Base-by-base conservation (phyloP, 2,888 invertebrate genomes). In the Tetheella fluctuosa region DNA sequence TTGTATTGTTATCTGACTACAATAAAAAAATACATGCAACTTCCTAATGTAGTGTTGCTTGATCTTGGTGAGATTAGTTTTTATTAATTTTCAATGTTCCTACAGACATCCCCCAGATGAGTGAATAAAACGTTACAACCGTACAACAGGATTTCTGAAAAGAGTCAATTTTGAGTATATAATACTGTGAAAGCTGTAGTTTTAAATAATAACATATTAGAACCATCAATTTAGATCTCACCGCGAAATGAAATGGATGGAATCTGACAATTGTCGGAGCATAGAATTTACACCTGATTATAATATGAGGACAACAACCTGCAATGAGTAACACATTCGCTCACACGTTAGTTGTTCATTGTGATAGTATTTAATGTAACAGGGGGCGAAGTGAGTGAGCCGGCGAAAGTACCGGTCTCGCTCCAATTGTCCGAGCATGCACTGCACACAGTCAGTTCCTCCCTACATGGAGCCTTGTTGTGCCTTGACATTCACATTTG, bases 321-420 rank as follows among this genome's bases (percentile, higher is more conserved):
- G 48, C 48, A 48, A 20, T 20, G 48, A 48, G 48, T 48, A 48
- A 48, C 20, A 42, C 42, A 10, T 48, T 20, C 17, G 48, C 10
- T 48, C 20, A n/a, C 17, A n/a, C 48, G 48, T 48, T 48, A 48
- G 48, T 48, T 48, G 20, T 48, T 48, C 48, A 48, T 48, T 48
- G 48, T 48, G 48, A 20, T 48, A 48, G 48, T 48, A n/a, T 48
- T 48, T 48, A 48, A 48, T 42, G 6, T 42, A 42, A 42, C 42
- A 48, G 20, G 20, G 48, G 69, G 70, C 59, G 68, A 20, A 48
- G 48, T 48, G 59, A 59, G 61, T 65, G 65, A 64, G 69, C 63
- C 76, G 85, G 73, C 48, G 85, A 86, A 85, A 86, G 85, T 85
- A 77, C 64, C 73, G 73, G 83, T 80, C 79, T 77, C 79, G 85